A percentile compares a stretch with the other conserved stretches of the same genome.
These are phyloP conservation scores for Acyrthosiphon pisum DNA, from an alignment of 1,140 invertebrate genomes.

Conservation along the genomic window DNA sequence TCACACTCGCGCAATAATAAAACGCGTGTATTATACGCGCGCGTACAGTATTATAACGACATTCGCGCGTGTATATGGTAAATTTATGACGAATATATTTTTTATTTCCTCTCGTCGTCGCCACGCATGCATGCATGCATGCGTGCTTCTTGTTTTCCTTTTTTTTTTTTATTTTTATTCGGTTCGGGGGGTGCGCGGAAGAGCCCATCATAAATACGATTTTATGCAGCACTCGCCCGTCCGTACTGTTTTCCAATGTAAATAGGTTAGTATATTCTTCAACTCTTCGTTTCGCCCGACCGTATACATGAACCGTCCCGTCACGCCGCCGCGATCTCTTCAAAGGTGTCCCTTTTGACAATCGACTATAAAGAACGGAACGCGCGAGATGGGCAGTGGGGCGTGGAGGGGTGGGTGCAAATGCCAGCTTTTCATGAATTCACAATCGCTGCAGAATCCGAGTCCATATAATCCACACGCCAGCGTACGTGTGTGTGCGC, in stretches of 20 bases:
- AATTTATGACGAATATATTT: conserved; percentile 1
- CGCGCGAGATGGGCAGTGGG: no score
- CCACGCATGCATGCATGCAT: neutral
- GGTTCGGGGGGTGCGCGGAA: neutral
- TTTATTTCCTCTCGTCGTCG: conserved; percentile 24
- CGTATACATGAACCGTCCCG: neutral
- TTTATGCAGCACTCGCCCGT: neutral
- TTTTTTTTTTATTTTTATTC: neutral
- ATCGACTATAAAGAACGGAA: neutral
- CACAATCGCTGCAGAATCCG: neutral
- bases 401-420: neutral
- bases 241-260: conserved; percentile 36
- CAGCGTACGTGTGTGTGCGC: neutral
- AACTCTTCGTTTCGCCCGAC: neutral
- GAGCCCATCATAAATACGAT: conserved; percentile 12
- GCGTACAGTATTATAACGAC: neutral
- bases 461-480: neutral
- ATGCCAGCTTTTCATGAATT: neutral
- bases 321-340: neutral
- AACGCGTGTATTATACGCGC: neutral
- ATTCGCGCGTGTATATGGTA: neutral
- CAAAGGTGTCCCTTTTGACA: conserved; percentile 22
- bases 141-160: neutral
- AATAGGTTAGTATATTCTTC: neutral
- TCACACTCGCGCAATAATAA: neutral